These are phyloP conservation scores for Vimba vimba DNA, from an alignment of 2,113 vertebrate species.

Conservation along the genomic window DNA sequence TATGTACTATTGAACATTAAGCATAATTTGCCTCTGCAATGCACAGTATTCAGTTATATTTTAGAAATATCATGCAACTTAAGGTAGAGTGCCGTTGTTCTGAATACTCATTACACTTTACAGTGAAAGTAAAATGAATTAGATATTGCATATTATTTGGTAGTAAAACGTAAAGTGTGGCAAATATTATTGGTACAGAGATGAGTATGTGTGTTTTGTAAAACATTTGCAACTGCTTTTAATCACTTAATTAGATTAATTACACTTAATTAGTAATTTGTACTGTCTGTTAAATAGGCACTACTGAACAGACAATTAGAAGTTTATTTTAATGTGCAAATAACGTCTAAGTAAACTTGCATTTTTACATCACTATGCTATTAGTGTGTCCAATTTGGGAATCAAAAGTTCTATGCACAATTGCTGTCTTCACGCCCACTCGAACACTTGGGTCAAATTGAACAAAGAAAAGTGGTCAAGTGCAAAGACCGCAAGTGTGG, in stretches of 20 bases:
- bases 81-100: background rate
- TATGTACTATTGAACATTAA: background rate
- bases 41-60: background rate
- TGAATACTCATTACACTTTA: background rate
- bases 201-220: background rate
- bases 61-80: too few relatives aligned
- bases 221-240: background rate
- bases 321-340: too few relatives aligned
- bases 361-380: background rate
- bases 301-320: background rate
- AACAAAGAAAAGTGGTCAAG: background rate
- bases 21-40: background rate
- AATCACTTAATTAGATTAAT: too few relatives aligned
- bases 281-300: background rate
- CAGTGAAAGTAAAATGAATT: background rate
- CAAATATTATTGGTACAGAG: background rate
- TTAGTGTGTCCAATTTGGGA: too few relatives aligned
- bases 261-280: too few relatives aligned
- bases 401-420: background rate
- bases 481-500: background rate
- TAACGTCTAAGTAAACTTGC: background rate
- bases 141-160: background rate
- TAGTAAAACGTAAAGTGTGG: background rate
- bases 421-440: background rate
- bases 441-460: background rate